These are phyloP conservation scores for Microplitis mediator DNA, from an alignment of 1,140 invertebrate genomes.

Conservation along the genomic window DNA sequence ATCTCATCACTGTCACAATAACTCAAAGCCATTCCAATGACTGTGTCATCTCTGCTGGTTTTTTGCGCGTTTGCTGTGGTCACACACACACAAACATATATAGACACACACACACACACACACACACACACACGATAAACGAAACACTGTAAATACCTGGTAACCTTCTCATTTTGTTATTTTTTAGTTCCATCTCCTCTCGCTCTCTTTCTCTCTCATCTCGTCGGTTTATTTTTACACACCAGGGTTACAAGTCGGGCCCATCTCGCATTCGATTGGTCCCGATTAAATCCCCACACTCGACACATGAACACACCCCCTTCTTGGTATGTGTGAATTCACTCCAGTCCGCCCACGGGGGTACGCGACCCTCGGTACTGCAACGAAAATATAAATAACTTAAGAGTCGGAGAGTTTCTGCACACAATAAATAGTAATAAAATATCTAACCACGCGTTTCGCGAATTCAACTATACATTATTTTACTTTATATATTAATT, in stretches of 20 bases:
- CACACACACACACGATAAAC: slow-evolving; percentile 16
- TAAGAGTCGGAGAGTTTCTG: neutral
- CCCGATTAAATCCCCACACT: slow-evolving; percentile 15
- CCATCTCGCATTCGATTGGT: slow-evolving; percentile 39
- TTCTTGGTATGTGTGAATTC: neutral
- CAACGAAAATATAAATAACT: no score
- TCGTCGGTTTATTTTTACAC: neutral
- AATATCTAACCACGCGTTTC: no score
- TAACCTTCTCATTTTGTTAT: neutral
- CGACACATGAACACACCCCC: slow-evolving; percentile 13
- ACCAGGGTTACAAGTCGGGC: slow-evolving; percentile 24
- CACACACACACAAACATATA: neutral
- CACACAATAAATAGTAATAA: neutral
- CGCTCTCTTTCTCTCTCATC: neutral
- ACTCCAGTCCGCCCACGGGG: slow-evolving; percentile 19
- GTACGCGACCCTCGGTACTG: neutral
- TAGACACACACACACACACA: neutral
- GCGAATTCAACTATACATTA: neutral
- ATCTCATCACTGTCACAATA: slow-evolving; percentile 10
- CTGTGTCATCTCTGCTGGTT: neutral
- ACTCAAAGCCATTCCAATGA: slow-evolving; percentile 41
- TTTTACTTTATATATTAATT: neutral
- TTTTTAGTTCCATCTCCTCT: neutral
- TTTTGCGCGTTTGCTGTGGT: slow-evolving; percentile 21
- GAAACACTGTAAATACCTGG: slow-evolving; percentile 51